Evolutionary conservation across 2,888 invertebrate species (phyloP), one percentile per base, ranked within the genome.

Genomic region (Geotrupes spiniger): DNA sequence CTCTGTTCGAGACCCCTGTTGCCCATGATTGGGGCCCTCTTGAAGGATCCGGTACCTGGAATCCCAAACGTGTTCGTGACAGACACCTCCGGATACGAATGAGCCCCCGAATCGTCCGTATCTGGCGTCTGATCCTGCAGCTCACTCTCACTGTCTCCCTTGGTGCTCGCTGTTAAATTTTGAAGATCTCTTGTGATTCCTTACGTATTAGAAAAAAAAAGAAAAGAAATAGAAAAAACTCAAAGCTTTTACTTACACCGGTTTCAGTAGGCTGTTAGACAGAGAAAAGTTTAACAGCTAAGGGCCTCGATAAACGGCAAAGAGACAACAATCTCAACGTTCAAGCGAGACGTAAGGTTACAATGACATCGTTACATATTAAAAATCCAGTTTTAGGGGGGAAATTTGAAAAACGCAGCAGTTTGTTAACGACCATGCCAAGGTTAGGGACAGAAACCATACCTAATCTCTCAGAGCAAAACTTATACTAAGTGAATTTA

Each of bases 101-200:
- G 78, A 6, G 76, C 76, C 8, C 77, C 78, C 1, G 83, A 83
- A 70, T 84, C 87, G 66, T 88, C 87, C 2, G 87, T 86, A 70
- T 88, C 88, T 3, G 85, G 84, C 36, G 84, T 84, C 60, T 80
- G 82, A 66, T 85, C 85, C 58, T 81, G 81, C 54, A 81, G 71
- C 59, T 85, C 85, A 56, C 82, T 85, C 68, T 89, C 89, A 36
- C 86, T 86, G 58, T 78, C 79, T 27, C 76, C 76, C 60, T 74
- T 75, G n/a, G 74, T 74, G 59, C 74, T 74, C 10, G 74, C 70
- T 31, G 74, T 71, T 49, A 76, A 63, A 52, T 72, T 74, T 56
- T 76, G 75, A 47, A 76, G 63, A 56, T 77, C 76, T 51, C 73
- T 65, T 16, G 75, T 74, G 51, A 77, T 68, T 41, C 75, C 74